Percentiles rank a stretch among this genome's conserved stretches.
These are phyloP conservation scores for Petrolisthes manimaculis DNA, from an alignment of 2,888 invertebrate genomes.

Conservation along the genomic window DNA sequence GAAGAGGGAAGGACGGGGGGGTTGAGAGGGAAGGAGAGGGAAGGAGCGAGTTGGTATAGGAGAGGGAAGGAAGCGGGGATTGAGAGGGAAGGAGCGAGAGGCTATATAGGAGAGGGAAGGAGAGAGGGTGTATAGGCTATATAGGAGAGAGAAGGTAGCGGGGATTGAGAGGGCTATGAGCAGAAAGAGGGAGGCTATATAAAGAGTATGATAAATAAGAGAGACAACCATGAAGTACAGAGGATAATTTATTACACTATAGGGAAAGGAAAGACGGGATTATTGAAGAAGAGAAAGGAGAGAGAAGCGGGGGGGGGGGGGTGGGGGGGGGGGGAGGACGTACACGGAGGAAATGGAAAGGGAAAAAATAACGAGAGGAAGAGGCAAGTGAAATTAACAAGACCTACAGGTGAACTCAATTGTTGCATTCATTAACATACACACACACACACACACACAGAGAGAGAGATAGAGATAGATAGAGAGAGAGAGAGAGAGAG, in stretches of 20 bases:
- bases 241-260: no score
- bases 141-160: background rate
- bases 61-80: no score
- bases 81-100: background rate
- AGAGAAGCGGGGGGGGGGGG: background rate
- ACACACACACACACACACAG: slow-evolving; percentile 17
- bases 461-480: slow-evolving; percentile 19
- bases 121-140: background rate
- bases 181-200: background rate
- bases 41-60: no score
- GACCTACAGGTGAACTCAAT: background rate
- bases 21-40: no score
- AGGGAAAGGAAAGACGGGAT: background rate
- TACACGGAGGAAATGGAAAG: background rate
- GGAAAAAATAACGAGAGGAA: background rate
- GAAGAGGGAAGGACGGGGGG: background rate
- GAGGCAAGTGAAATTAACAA: background rate
- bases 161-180: background rate
- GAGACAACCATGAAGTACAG: background rate
- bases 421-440: slow-evolving; percentile 2
- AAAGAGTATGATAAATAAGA: background rate
- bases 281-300: background rate
- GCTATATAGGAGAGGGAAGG: background rate
- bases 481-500: slow-evolving; percentile 16
- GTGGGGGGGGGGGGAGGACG: no score